These are phyloP conservation scores for Catotricha subobsoleta DNA, from an alignment of 2,888 invertebrate species.

Conservation along the genomic window DNA sequence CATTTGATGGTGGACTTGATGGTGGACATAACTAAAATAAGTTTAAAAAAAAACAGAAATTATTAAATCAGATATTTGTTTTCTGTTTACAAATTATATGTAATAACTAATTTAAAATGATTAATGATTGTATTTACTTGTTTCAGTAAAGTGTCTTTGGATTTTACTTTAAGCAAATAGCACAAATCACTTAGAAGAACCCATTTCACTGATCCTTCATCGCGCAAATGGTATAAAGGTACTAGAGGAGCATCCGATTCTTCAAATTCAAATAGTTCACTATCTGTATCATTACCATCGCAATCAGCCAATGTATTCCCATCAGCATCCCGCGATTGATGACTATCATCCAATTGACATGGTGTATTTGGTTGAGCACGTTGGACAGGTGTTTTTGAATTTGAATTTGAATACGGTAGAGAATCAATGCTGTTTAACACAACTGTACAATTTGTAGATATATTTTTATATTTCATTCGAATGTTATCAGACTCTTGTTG, in stretches of 20 bases:
- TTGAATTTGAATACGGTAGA: slow-evolving; percentile 12
- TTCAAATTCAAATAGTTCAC: slow-evolving; percentile 57
- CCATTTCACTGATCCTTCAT: slow-evolving; percentile 55
- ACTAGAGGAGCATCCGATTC: slow-evolving; percentile 62
- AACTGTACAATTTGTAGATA: slow-evolving; percentile 16
- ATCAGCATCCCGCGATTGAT: background rate
- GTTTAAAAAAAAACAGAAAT: background rate
- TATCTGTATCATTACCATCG: slow-evolving; percentile 27
- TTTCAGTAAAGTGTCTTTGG: slow-evolving; percentile 58
- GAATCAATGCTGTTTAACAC: slow-evolving; percentile 15
- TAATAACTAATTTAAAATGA: background rate
- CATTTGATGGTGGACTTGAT: slow-evolving; percentile 17
- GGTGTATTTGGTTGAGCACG: slow-evolving; percentile 17
- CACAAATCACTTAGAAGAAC: slow-evolving; percentile 64
- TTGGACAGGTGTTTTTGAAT: slow-evolving; percentile 7
- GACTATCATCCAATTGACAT: slow-evolving; percentile 13
- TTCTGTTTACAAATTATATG: no score
- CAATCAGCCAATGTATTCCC: background rate
- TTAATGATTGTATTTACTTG: slow-evolving; percentile 30
- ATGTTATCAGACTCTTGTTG: slow-evolving; percentile 3
- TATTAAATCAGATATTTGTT: no score
- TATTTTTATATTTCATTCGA: slow-evolving; percentile 9
- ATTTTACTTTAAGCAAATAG: slow-evolving; percentile 58
- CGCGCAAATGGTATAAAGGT: slow-evolving; percentile 55
- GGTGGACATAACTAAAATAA: slow-evolving; percentile 22